Evolutionary conservation across 23 tunicate genomes (phyloP).

Genomic region (Trididemnum miniatum): DNA sequence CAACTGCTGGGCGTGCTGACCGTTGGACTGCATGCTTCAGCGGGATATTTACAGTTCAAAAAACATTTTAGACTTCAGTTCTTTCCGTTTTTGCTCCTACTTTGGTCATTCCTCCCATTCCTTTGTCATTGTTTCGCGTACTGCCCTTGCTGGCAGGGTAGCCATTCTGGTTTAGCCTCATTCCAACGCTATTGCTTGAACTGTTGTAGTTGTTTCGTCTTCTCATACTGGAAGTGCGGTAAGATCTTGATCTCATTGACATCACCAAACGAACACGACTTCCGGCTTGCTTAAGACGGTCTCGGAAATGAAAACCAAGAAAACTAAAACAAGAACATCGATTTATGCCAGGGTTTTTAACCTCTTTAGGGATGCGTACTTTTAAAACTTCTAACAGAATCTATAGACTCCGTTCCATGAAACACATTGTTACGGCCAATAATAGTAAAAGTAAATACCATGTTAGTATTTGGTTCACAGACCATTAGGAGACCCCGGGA

Average conservation of each 20-base stretch:
- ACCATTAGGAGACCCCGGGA: too few species aligned
- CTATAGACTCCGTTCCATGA: too few species aligned
- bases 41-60: too few species aligned
- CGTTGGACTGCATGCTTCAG: too few species aligned
- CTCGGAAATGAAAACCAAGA: slow-evolving; percentile 39
- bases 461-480: too few species aligned
- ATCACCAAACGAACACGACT: neutral
- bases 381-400: too few species aligned
- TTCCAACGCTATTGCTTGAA: slow-evolving; percentile 10
- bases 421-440: too few species aligned
- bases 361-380: too few species aligned
- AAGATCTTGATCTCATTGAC: neutral
- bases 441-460: too few species aligned
- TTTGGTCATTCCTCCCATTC: neutral
- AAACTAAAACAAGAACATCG: slow-evolving; percentile 44
- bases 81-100: slow-evolving; percentile 4
- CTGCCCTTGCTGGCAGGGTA: neutral
- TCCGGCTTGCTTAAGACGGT: slow-evolving; percentile 24
- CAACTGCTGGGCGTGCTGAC: too few species aligned
- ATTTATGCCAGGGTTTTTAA: too few species aligned
- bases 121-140: neutral
- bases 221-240: slow-evolving; percentile 1
- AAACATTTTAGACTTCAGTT: neutral
- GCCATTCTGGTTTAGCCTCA: neutral
- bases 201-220: slow-evolving; percentile 21